Conservation (phyloP, 2,113 vertebrate genomes). For the Ardeotis arabs region DNA sequence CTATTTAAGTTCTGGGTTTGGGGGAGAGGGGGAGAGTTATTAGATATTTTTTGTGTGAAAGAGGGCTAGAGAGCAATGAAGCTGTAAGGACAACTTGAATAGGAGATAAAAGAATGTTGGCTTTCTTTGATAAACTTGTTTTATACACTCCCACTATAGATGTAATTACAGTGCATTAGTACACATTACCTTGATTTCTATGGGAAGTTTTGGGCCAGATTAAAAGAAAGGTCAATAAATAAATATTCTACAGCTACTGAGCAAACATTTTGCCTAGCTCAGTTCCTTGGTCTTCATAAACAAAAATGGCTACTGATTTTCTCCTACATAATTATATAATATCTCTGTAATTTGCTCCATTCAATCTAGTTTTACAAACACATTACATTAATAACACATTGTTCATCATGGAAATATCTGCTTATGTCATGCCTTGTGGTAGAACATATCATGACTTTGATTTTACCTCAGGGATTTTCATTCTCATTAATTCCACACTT, state of each 20-base stretch:
- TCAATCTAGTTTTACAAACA: neutral
- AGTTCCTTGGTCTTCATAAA: neutral
- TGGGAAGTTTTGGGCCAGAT: neutral
- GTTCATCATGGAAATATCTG: neutral
- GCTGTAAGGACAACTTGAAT: neutral
- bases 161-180: neutral
- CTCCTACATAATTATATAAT: neutral
- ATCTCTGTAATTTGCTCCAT: neutral
- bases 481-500: neutral
- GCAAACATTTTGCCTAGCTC: neutral
- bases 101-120: neutral
- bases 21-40: rapidly evolving
- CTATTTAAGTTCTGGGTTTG: neutral
- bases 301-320: neutral
- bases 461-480: neutral
- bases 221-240: neutral
- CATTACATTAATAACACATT: neutral
- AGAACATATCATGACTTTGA: neutral
- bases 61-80: neutral
- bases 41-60: neutral
- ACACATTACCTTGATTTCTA: neutral
- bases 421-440: neutral
- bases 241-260: neutral
- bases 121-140: neutral
- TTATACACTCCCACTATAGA: neutral